phyloP scores from a whole-genome alignment of 2,113 vertebrate genomes.

The Apeltes quadracus region DNA sequence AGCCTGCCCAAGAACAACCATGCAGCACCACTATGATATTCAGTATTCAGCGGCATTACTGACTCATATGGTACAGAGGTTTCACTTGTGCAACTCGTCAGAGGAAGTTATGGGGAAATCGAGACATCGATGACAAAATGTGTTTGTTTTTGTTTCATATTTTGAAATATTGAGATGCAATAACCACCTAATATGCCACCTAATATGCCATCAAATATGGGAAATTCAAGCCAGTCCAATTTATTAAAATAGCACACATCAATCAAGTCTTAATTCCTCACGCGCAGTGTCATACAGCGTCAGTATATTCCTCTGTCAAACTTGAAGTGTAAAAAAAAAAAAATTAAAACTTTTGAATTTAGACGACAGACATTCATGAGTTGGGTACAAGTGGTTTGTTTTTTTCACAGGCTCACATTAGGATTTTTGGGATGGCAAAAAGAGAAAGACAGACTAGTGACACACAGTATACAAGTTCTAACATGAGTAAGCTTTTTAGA shows the following conservation, averaged over 20 bases:
- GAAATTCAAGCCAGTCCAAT: neutral
- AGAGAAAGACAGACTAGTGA: conserved; percentile 1
- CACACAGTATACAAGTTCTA: too few relatives aligned
- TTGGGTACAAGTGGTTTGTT: neutral
- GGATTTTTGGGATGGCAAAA: neutral
- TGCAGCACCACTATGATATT: conserved; percentile 69
- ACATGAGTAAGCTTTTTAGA: too few relatives aligned
- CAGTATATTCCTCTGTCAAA: neutral
- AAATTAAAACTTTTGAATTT: neutral
- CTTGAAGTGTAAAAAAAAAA: neutral
- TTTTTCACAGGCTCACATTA: neutral
- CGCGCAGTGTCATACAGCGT: neutral
- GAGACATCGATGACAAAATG: conserved; percentile 45
- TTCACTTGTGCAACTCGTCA: conserved; percentile 51
- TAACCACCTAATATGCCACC: neutral
- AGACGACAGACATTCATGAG: neutral
- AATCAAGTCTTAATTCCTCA: neutral
- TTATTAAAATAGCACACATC: neutral
- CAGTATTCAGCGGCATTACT: conserved; percentile 71
- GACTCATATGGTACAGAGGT: conserved; percentile 71
- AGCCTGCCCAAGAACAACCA: conserved; percentile 64
- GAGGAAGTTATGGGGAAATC: conserved; percentile 49
- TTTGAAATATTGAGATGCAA: conserved; percentile 3
- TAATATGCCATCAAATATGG: neutral
- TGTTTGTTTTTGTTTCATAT: conserved; percentile 16